Base-by-base conservation (phyloP, 2,888 invertebrate genomes). In the Epirrhoe alternata region DNA sequence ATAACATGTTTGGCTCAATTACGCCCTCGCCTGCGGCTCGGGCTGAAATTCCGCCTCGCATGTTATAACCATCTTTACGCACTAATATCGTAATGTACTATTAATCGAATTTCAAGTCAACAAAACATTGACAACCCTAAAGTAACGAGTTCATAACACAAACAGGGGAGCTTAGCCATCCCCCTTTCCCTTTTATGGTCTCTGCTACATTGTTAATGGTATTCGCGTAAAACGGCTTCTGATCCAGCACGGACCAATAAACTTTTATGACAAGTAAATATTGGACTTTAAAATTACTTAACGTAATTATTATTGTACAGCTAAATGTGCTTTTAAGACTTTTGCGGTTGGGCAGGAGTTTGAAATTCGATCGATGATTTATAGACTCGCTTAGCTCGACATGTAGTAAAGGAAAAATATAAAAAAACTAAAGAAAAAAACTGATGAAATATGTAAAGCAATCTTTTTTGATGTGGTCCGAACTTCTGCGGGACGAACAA, bases 141-240 rank as follows among this genome's bases (percentile, higher is more conserved):
- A 35, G 16, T 57, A 16, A 12, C 49, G 31, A n/a, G 8, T 17
- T 16, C 62, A 35, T 38, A 71, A 66, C 60, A 56, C 68, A 67
- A 66, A 70, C 61, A 51, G 66, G 57, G 69, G 68, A 68, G 66
- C 52, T 54, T 49, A 50, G 52, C 61, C 73, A 52, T 66, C 73
- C 64, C 71, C 61, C 66, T 35, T 72, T 74, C 77, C 77, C 74
- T 76, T 80, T 78, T 77, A 79, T 73, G 67, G 65, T 47, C 64
- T 57, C 75, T 73, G 70, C 68, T 66, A 71, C 68, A 63, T 60
- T 64, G 70, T 65, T 74, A 77, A 77, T 76, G 73, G 61, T 52
- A 61, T 54, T 61, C 69, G 63, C 66, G 69, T 60, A 35, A 55
- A 62, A 62, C 50, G 61, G 55, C 45, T 38, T 51, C 5, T 42